Evolutionary conservation across 2,113 vertebrate genomes (phyloP).

Genomic region (Numida meleagris): DNA sequence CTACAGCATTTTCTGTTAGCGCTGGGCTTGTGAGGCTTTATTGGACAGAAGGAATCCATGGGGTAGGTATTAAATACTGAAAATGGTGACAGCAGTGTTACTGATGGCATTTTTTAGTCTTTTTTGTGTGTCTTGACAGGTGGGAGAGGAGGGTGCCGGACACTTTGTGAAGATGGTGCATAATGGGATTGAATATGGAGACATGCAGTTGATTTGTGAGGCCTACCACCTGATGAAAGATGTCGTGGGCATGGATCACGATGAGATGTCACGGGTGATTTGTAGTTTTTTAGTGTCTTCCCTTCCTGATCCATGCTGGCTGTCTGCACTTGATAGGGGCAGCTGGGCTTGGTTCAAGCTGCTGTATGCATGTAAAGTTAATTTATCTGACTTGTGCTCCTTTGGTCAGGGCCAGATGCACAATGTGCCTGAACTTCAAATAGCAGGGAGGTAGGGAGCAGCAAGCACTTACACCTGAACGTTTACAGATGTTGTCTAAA

Average conservation of each 20-base stretch:
- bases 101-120: not conserved
- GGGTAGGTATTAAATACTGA: not conserved
- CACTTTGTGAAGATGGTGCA: conserved; percentile 99
- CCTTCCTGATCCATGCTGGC: not conserved
- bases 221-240: conserved; percentile 99
- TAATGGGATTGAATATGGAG: conserved; percentile 98
- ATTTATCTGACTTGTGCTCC: not conserved
- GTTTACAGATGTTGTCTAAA: not conserved
- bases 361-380: not conserved
- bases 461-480: not conserved
- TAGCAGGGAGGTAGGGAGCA: not conserved
- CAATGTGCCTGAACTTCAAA: not conserved
- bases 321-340: not conserved
- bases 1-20: not conserved
- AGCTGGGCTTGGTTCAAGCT: not conserved
- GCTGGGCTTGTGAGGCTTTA: not conserved
- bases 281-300: not conserved
- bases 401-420: not conserved
- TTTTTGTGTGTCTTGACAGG: conserved; percentile 72
- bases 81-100: not conserved
- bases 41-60: not conserved
- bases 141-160: conserved; percentile 93
- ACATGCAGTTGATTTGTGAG: conserved; percentile 99
- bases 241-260: conserved; percentile 86
- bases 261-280: conserved; percentile 90